A percentile compares a stretch with the other conserved stretches of the same genome.
phyloP scores from a whole-genome alignment of 2,113 vertebrate genomes.

The Myanophis thanlyinensis region DNA sequence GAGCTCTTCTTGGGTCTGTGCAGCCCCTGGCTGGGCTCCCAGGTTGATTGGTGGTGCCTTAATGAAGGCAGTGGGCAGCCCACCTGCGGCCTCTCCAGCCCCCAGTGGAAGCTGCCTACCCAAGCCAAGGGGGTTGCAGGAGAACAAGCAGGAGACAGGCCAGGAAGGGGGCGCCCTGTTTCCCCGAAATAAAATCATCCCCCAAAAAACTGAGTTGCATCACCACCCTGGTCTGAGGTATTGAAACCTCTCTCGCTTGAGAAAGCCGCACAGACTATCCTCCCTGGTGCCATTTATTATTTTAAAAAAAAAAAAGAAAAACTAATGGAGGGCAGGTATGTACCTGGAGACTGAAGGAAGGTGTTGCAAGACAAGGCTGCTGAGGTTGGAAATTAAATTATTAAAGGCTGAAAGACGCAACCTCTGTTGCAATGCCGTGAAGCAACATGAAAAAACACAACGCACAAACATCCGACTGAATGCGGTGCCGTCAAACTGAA shows the following conservation, averaged over 20 bases:
- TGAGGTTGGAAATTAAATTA: neutral
- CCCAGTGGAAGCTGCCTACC: neutral
- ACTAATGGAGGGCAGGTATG: neutral
- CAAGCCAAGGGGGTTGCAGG: neutral
- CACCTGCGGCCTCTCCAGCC: neutral
- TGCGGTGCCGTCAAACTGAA: neutral
- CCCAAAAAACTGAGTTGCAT: neutral
- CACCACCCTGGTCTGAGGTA: neutral
- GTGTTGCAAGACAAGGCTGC: neutral
- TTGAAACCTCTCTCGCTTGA: neutral
- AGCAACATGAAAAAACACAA: neutral
- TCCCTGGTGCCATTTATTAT: neutral
- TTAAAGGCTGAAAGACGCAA: neutral
- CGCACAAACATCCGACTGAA: neutral
- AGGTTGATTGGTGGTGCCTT: neutral
- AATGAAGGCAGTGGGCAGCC: neutral
- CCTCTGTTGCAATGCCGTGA: neutral
- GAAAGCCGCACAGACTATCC: neutral
- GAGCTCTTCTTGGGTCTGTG: neutral
- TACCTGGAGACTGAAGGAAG: neutral
- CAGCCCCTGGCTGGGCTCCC: neutral
- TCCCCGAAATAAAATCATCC: neutral
- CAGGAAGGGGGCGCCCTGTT: neutral
- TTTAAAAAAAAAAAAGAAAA: neutral
- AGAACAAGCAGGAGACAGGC: neutral